phyloP scores from a whole-genome alignment of 37 sponge, comb jelly and placozoan genomes.

The Beroe forskalii region DNA sequence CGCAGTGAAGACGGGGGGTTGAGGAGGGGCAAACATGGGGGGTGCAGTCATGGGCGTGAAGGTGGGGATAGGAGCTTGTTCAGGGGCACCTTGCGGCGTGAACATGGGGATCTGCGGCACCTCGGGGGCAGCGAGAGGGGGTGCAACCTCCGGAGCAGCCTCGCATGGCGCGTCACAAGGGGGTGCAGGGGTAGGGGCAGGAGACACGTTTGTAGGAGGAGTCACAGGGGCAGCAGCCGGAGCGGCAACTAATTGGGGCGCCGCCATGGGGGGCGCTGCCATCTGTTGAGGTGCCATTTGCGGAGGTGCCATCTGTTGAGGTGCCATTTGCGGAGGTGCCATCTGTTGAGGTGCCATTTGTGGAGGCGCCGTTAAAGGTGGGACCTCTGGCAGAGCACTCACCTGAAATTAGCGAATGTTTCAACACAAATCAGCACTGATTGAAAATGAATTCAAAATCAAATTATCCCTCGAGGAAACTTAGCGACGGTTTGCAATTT shows the following conservation, averaged over 20 bases:
- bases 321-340: not conserved
- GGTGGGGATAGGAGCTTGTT: not conserved
- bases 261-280: not conserved
- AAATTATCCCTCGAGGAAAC: too few relatives aligned
- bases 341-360: not conserved
- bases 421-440: too few relatives aligned
- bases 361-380: not conserved
- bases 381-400: not conserved
- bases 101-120: slow-evolving; percentile 10
- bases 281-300: not conserved
- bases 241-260: not conserved
- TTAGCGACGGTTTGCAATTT: too few relatives aligned
- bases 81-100: slow-evolving; percentile 6
- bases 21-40: slow-evolving; percentile 54
- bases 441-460: too few relatives aligned
- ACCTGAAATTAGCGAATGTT: not conserved
- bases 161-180: not conserved
- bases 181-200: not conserved
- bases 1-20: slow-evolving; percentile 7
- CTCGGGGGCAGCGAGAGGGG: not conserved
- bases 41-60: slow-evolving; percentile 33
- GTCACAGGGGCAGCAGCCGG: not conserved
- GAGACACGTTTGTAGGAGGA: not conserved
- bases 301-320: not conserved
- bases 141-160: not conserved